A percentile compares a stretch with the other conserved stretches of the same genome.
phyloP scores from a whole-genome alignment of 2,797 vertebrate species.

The Melanogrammus aeglefinus region DNA sequence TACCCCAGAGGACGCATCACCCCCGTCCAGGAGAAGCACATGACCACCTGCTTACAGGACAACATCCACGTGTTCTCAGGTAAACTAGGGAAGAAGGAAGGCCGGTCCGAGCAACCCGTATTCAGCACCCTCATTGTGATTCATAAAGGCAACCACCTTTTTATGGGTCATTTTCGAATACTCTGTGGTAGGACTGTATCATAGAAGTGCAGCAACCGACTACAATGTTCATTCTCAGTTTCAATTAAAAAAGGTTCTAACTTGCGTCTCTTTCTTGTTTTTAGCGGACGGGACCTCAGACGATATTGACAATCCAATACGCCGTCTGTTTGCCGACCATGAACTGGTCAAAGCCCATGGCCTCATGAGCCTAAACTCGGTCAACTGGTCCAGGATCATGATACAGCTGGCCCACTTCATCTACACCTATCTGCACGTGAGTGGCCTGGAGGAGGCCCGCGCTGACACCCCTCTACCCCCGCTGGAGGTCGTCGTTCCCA shows the following conservation, averaged over 20 bases:
- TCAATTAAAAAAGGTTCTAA: not conserved
- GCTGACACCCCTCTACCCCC: constrained; percentile 49
- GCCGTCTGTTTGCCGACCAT: constrained; percentile 78
- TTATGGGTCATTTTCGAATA: not conserved
- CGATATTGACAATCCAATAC: constrained; percentile 83
- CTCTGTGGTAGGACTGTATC: not conserved
- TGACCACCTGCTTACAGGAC: constrained; percentile 85
- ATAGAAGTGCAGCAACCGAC: not conserved
- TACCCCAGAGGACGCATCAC: constrained; percentile 83
- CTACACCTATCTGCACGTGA: constrained; percentile 83
- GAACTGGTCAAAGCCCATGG: constrained; percentile 74
- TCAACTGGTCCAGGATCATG: constrained; percentile 91
- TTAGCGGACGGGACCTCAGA: constrained; percentile 88
- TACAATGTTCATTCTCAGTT: not conserved
- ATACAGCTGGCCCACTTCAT: constrained; percentile 88
- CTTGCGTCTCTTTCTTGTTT: not conserved
- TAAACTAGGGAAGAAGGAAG: constrained; percentile 41
- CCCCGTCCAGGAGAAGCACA: constrained; percentile 87
- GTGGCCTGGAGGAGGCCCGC: constrained; percentile 39
- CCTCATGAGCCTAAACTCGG: constrained; percentile 89
- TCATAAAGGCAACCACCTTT: not conserved
- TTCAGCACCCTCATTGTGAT: not conserved
- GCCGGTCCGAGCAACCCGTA: not conserved
- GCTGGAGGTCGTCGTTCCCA: constrained; percentile 90
- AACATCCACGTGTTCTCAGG: constrained; percentile 89